Percentiles rank a stretch among this genome's conserved stretches.
Evolutionary conservation across 1,140 invertebrate genomes (phyloP).

Genomic region (Drosophila kohkoa): DNA sequence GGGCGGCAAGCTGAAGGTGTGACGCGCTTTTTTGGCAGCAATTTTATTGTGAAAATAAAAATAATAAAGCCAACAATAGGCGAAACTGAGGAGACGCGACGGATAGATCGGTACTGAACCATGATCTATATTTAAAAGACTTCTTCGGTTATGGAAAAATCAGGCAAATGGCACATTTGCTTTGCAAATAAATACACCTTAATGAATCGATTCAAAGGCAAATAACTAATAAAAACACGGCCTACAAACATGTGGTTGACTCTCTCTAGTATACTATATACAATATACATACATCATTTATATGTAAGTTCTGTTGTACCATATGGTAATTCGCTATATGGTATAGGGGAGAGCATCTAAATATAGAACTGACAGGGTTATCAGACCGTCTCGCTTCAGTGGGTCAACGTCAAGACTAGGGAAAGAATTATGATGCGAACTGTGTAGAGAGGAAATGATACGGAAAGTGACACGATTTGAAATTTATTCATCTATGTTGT

Average conservation of each 20-base stretch:
- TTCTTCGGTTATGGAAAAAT: constrained; percentile 60
- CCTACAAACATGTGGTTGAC: constrained; percentile 74
- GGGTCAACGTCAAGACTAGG: constrained; percentile 66
- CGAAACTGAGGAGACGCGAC: constrained; percentile 2
- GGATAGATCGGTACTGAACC: constrained; percentile 23
- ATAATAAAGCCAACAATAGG: constrained; percentile 49
- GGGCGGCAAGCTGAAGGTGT: constrained; percentile 51
- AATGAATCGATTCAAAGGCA: constrained; percentile 10
- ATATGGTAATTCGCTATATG: constrained; percentile 62
- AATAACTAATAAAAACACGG: constrained; percentile 17
- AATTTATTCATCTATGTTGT: constrained; percentile 11
- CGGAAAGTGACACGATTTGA: constrained; percentile 44
- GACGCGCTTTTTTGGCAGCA: constrained; percentile 67
- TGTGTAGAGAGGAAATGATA: constrained; percentile 32
- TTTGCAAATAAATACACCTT: constrained; percentile 52
- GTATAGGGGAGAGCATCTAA: constrained; percentile 46
- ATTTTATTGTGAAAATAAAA: constrained; percentile 55
- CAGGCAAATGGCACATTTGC: constrained; percentile 47
- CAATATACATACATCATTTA: neutral
- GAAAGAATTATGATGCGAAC: constrained; percentile 54
- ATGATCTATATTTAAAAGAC: constrained; percentile 57
- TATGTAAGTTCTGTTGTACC: constrained; percentile 9
- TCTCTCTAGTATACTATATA: constrained; percentile 27
- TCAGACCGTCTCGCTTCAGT: constrained; percentile 75
- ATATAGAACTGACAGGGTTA: constrained; percentile 77